Evolutionary conservation across 2,797 vertebrate species (phyloP).

Genomic region (Fratercula arctica): DNA sequence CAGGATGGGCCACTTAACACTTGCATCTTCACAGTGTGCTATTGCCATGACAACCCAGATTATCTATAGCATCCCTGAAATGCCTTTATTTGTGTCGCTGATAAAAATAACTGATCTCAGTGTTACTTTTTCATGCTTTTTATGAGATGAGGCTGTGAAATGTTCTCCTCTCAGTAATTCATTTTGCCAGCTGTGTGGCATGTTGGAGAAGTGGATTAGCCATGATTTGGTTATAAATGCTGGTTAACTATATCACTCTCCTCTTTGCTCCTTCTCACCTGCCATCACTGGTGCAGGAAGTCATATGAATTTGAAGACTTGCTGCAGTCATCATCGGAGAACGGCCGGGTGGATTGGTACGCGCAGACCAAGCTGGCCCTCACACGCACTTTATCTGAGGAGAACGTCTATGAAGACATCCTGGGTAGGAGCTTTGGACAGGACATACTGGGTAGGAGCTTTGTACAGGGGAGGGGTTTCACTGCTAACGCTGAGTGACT

Average conservation of each 20-base stretch:
- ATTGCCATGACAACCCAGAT: background rate
- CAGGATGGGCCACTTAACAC: background rate
- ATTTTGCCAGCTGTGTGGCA: background rate
- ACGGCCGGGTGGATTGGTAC: slow-evolving; percentile 89
- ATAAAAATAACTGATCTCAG: background rate
- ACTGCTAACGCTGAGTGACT: background rate
- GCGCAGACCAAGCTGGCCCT: slow-evolving; percentile 91
- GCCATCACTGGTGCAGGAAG: slow-evolving; percentile 79
- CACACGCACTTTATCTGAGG: slow-evolving; percentile 96
- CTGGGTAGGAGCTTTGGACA: slow-evolving; percentile 79
- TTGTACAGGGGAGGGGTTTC: background rate
- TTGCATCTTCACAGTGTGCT: background rate
- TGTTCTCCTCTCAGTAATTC: background rate
- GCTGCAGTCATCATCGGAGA: slow-evolving; percentile 86
- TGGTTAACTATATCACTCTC: background rate
- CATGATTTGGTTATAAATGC: background rate
- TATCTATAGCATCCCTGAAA: background rate
- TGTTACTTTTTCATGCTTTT: background rate
- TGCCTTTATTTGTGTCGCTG: background rate
- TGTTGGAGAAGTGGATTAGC: background rate
- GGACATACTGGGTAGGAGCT: slow-evolving; percentile 89
- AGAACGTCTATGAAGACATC: slow-evolving; percentile 98
- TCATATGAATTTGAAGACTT: slow-evolving; percentile 97
- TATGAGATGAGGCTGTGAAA: background rate
- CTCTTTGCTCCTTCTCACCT: background rate